A percentile compares a stretch with the other conserved stretches of the same genome.
Evolutionary conservation across 2,797 vertebrate genomes (phyloP).

Genomic region (Syndactyla subalaris): DNA sequence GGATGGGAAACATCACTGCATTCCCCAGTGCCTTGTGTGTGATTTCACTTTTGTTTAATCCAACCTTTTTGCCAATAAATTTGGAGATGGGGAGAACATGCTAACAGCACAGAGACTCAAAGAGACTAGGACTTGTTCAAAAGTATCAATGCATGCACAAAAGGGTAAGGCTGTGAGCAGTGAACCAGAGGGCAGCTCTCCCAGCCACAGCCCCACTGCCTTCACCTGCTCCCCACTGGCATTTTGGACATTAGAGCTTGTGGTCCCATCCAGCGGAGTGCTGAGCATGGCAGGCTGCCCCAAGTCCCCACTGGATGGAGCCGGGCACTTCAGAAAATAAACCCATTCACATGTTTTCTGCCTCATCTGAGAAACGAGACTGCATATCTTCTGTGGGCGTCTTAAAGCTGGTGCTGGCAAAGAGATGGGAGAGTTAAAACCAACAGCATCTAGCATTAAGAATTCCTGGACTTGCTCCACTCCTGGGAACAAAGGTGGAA

Average conservation of each 20-base stretch:
- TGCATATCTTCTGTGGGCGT: constrained; percentile 1
- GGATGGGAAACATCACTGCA: neutral
- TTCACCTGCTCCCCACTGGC: neutral
- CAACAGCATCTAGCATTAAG: neutral
- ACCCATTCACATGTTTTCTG: constrained; percentile 39
- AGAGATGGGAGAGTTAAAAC: constrained; percentile 33
- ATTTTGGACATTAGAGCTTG: neutral
- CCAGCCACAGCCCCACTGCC: neutral
- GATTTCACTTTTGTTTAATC: neutral
- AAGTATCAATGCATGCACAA: neutral
- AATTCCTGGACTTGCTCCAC: constrained; percentile 2
- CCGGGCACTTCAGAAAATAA: neutral
- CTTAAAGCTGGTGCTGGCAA: constrained; percentile 29
- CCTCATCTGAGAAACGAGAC: constrained; percentile 25
- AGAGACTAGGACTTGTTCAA: neutral
- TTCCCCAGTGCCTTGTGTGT: neutral
- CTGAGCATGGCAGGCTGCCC: neutral
- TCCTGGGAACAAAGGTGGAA: neutral
- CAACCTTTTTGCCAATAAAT: neutral
- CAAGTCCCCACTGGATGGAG: fast-evolving
- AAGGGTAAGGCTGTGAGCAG: neutral
- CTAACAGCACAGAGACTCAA: neutral
- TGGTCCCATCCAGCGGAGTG: neutral
- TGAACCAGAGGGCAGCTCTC: neutral
- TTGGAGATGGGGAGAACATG: too few relatives aligned